phyloP scores from a whole-genome alignment of 2,113 vertebrate species.

The Rhinolophus ferrumequinum region DNA sequence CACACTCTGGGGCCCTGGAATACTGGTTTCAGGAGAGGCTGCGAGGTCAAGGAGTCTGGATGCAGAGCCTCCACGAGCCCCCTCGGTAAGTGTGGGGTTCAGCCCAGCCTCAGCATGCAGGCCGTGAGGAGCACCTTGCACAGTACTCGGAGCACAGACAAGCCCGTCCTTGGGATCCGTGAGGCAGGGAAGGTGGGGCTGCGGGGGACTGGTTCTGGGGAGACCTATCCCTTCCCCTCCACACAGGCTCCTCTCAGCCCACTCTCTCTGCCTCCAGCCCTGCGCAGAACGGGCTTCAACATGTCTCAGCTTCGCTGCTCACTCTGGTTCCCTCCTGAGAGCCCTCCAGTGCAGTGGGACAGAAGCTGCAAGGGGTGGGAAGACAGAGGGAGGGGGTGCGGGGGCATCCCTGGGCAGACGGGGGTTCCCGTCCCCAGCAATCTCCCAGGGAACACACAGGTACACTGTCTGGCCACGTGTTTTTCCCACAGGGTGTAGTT shows the following conservation, averaged over 20 bases:
- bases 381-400: no score
- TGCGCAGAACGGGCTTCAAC: no score
- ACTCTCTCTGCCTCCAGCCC: not conserved
- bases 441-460: not conserved
- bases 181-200: not conserved
- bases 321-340: not conserved
- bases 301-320: not conserved
- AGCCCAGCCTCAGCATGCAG: not conserved
- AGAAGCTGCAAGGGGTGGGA: not conserved
- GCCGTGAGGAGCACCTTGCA: not conserved
- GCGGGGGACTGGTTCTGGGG: not conserved
- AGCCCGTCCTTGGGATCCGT: accelerated
- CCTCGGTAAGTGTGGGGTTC: not conserved
- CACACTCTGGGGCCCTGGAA: not conserved
- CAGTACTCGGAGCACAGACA: not conserved
- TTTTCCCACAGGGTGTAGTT: not conserved
- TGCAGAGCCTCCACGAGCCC: not conserved
- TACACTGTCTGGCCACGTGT: not conserved
- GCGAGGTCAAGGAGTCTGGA: not conserved
- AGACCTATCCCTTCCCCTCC: not conserved
- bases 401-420: not conserved
- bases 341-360: no score
- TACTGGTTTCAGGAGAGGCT: not conserved
- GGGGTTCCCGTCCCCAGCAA: not conserved
- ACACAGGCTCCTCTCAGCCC: accelerated